Evolutionary conservation across 2,113 vertebrate species (phyloP).

Genomic region (Chaetorhynchus papuensis): DNA sequence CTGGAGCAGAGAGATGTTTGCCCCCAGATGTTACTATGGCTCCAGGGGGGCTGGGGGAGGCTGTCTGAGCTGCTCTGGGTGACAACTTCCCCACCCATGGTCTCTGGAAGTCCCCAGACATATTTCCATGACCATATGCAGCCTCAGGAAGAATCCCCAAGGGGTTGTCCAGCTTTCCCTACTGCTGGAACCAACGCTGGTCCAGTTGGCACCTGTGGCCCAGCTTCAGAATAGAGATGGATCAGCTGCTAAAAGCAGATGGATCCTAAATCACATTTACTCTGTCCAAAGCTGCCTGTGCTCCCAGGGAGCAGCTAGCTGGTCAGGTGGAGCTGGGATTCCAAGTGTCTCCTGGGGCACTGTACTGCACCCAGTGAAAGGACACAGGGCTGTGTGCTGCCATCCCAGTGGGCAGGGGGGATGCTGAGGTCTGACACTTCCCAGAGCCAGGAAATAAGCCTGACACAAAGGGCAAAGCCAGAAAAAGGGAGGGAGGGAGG

Average conservation of each 20-base stretch:
- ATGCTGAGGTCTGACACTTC: neutral
- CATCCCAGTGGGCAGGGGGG: neutral
- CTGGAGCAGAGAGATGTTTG: neutral
- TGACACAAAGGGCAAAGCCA: neutral
- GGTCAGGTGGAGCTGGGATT: neutral
- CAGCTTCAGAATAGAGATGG: neutral
- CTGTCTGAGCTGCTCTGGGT: neutral
- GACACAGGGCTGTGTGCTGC: neutral
- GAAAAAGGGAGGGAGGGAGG: neutral
- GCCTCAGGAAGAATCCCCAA: neutral
- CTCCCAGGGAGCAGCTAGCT: neutral
- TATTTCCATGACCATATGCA: neutral
- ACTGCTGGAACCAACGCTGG: rapidly evolving
- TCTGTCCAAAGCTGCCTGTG: neutral
- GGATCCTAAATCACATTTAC: neutral
- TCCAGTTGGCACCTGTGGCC: neutral
- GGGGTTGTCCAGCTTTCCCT: neutral
- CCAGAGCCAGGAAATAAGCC: neutral
- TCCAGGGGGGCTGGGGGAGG: neutral
- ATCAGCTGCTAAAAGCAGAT: neutral
- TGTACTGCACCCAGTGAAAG: neutral
- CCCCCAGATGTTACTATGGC: neutral
- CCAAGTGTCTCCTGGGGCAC: neutral
- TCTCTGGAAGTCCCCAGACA: neutral
- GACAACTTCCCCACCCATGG: neutral